Evolutionary conservation across 2,113 vertebrate genomes (phyloP), one percentile per base, ranked within the genome.

Genomic region (Ginglymostoma cirratum): DNA sequence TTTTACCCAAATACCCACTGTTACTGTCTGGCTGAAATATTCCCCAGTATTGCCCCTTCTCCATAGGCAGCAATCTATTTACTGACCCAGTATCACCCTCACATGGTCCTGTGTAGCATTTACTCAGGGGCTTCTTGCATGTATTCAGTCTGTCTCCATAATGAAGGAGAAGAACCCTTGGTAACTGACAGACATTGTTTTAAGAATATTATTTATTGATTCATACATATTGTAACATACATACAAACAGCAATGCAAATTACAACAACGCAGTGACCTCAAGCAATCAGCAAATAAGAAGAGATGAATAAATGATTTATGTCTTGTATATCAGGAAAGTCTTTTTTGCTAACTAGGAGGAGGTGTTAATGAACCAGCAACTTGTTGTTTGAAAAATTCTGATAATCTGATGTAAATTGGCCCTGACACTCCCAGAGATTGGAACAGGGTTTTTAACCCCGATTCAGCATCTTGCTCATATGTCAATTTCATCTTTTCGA

Each of bases 401-500:
- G 61, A 67, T 19, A 93, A 19, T 38, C 61, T 93, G 5, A 38
- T 42, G 61, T 23, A 38, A 15, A 2, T 93, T 0, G 15, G 89
- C 1, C 19, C 61, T 0, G 2, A 23, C 19, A 23, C 17, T 8
- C 89, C 89, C 89, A 93, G 61, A 67, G 89, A 67, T 7, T 72
- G 2, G 24, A 96, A 17, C 3, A 96, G 67, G 45, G 34, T 67
- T 66, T 72, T 23, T 7, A 96, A 66, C 38, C 96, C 86, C 10
- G 8, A 17, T 21, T 42, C 15, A 8, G 65, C n/a, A 76, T 19
- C 45, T 38, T 96, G 42, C 5, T 69, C 38, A 6, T 96, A 67
- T 6, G 67, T 5, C n/a, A 69, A 38, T 48, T 96, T 55, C 42
- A 96, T 12, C 85, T 96, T 92, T n/a, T 96, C 86, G 2, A 92